Base-by-base conservation (phyloP, 1,140 invertebrate genomes). In the Aphelenchoides avenae region DNA sequence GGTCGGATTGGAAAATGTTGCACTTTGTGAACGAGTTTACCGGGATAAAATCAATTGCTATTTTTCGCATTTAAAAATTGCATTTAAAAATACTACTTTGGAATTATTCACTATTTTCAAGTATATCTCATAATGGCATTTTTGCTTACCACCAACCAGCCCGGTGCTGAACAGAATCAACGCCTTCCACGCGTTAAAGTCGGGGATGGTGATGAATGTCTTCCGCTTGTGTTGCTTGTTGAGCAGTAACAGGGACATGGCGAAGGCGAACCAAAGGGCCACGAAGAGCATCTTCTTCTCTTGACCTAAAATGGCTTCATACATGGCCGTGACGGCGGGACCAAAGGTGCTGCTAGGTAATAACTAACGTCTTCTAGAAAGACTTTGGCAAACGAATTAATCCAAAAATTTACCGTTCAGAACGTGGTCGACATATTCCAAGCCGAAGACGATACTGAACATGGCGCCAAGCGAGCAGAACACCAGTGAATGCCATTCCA, bases 271-370 rank as follows among this genome's bases (percentile, higher is more conserved):
- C 60, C 68, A 70, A 24, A 67, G 62, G 20, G 61, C 58, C 20
- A 70, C 68, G 46, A 70, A 70, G 15, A 50, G 33, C 58, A 70
- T 68, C 53, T 70, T 70, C 68, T 70, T 70, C 40, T 44, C 15
- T n/a, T 40, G 54, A 44, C 18, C 33, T 39, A 22, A 46, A 46
- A 46, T 22, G 15, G 1, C n/a, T n/a, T n/a, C n/a, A n/a, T n/a
- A n/a, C n/a, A n/a, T n/a, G n/a, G n/a, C n/a, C n/a, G n/a, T n/a
- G n/a, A n/a, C n/a, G n/a, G n/a, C n/a, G n/a, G n/a, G n/a, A n/a
- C n/a, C 3, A 46, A 36, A 2, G 3, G 37, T 33, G 20, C 6
- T 4, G 52, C 44, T n/a, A 1, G 24, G 43, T 15, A 50, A 50
- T 13, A 20, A 39, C 15, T 1, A 3, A 3, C 2, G 18, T 2